Percentiles rank a stretch among this genome's conserved stretches.
Evolutionary conservation across 2,113 vertebrate genomes (phyloP).

Genomic region (Indicator maculatus): DNA sequence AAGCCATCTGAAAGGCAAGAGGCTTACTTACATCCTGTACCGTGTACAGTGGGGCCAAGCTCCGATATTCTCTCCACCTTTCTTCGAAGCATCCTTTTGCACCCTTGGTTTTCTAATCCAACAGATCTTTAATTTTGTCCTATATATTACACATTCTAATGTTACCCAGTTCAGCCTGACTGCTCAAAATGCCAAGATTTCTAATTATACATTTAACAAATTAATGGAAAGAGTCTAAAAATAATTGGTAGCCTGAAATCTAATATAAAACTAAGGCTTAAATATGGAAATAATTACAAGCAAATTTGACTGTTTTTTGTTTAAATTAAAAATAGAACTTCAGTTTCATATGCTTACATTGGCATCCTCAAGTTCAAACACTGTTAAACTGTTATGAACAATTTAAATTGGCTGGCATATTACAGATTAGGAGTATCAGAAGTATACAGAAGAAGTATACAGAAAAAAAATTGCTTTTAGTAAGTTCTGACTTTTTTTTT

Average conservation of each 20-base stretch:
- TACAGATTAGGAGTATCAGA: neutral
- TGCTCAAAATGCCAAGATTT: slow-evolving; percentile 2
- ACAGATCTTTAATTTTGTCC: neutral
- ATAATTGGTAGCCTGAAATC: neutral
- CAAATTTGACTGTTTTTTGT: neutral
- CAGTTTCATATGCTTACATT: neutral
- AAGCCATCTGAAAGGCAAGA: neutral
- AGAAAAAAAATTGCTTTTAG: neutral
- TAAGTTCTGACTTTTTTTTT: neutral
- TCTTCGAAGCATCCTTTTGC: neutral
- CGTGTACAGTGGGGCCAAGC: neutral
- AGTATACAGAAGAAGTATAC: neutral
- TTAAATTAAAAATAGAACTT: neutral
- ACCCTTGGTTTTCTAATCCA: neutral
- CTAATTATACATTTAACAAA: slow-evolving; percentile 9
- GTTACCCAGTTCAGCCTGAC: slow-evolving; percentile 7
- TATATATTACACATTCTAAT: neutral
- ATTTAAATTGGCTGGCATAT: neutral
- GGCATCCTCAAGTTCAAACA: neutral
- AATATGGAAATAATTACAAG: neutral
- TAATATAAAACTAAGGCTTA: neutral
- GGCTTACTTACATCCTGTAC: neutral
- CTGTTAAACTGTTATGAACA: neutral
- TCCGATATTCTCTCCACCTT: neutral
- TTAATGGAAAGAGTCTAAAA: neutral